Conservation (phyloP, 37 sponge, comb jelly and placozoan species). For the Diacarnus erythraeanus region DNA sequence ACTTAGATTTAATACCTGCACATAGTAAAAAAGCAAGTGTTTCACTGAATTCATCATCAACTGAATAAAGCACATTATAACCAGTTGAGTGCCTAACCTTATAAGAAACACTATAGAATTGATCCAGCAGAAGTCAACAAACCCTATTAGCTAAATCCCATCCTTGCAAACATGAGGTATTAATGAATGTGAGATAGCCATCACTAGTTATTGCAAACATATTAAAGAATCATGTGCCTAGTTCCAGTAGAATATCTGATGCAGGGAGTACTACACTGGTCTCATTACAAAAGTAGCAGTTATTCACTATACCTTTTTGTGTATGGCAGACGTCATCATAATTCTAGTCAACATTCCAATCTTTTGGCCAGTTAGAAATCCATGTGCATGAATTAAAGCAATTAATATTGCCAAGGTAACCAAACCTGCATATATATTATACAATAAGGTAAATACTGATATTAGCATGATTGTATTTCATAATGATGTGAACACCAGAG, state of each 20-base stretch:
- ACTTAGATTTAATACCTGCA: conserved; percentile 56
- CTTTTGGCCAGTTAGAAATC: conserved; percentile 34
- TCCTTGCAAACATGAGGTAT: no score
- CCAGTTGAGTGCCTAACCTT: no score
- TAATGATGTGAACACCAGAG: no score
- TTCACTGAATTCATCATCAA: background rate
- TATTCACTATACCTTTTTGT: conserved; percentile 48
- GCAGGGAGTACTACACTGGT: background rate
- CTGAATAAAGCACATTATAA: background rate
- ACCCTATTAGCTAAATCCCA: no score
- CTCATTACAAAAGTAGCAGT: background rate
- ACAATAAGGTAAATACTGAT: no score
- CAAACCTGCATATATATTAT: no score
- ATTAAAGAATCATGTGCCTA: background rate
- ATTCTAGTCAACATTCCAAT: conserved; percentile 53
- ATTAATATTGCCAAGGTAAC: conserved; percentile 13
- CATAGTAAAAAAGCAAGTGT: background rate
- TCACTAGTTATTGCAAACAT: no score
- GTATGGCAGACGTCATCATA: conserved; percentile 49
- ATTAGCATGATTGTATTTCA: no score
- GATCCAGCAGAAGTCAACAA: no score
- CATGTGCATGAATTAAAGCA: conserved; percentile 33
- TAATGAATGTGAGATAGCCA: no score
- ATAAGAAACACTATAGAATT: no score
- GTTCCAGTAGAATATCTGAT: background rate